Evolutionary conservation across 2,797 vertebrate genomes (phyloP).

Genomic region (Pipistrellus kuhlii): DNA sequence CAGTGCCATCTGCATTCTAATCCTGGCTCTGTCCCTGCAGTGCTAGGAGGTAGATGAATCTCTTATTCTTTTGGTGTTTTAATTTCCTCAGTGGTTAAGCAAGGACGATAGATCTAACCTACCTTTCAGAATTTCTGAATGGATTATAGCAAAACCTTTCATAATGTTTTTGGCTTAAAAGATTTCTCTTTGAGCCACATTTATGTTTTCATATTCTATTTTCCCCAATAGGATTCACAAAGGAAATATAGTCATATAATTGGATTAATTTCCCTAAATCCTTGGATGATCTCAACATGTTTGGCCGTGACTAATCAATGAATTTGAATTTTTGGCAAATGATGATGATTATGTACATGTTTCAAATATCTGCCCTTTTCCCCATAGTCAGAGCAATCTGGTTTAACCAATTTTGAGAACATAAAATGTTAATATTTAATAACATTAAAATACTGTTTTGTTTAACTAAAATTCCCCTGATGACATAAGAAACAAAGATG

Average conservation of each 20-base stretch:
- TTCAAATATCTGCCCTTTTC: slow-evolving; percentile 55
- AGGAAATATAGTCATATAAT: slow-evolving; percentile 67
- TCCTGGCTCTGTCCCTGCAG: background rate
- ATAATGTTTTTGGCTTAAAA: slow-evolving; percentile 69
- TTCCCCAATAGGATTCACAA: slow-evolving; percentile 68
- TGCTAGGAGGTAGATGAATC: slow-evolving; percentile 51
- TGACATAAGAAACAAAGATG: slow-evolving; percentile 54
- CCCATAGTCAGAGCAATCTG: slow-evolving; percentile 52
- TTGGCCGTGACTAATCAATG: slow-evolving; percentile 70
- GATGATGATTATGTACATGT: background rate
- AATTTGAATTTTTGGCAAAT: slow-evolving; percentile 74
- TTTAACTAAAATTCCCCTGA: slow-evolving; percentile 4
- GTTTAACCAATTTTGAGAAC: slow-evolving; percentile 61
- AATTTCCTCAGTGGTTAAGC: slow-evolving; percentile 73
- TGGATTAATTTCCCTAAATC: slow-evolving; percentile 77
- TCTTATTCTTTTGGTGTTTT: slow-evolving; percentile 71
- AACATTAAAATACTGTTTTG: background rate
- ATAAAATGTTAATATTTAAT: slow-evolving; percentile 50
- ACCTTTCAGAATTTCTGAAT: slow-evolving; percentile 68
- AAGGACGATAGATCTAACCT: slow-evolving; percentile 46
- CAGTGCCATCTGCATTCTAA: slow-evolving; percentile 60
- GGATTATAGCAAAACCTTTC: slow-evolving; percentile 64
- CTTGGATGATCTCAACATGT: slow-evolving; percentile 69
- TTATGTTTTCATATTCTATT: slow-evolving; percentile 73
- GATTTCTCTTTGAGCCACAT: slow-evolving; percentile 67